Conservation (phyloP, 2,797 vertebrate species). For the Sebastiscus albofasciatus region DNA sequence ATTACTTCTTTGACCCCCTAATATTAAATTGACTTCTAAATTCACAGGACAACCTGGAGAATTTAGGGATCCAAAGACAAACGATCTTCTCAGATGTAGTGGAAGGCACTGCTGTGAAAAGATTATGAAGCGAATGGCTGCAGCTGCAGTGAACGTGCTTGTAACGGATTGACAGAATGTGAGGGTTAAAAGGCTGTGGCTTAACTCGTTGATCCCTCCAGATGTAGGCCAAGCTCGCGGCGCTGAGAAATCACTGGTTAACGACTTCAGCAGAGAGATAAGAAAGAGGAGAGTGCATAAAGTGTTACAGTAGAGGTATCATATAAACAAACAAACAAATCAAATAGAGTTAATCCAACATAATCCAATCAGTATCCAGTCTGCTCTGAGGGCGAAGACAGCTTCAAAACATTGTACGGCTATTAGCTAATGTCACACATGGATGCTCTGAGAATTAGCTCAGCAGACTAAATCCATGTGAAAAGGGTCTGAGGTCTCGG, state of each 20-base stretch:
- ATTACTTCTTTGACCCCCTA: neutral
- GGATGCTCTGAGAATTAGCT: constrained; percentile 40
- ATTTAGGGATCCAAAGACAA: neutral
- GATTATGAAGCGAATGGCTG: constrained; percentile 20
- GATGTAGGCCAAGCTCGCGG: constrained; percentile 70
- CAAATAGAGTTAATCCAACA: constrained; percentile 56
- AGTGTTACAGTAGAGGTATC: constrained; percentile 17
- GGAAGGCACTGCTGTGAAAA: constrained; percentile 14
- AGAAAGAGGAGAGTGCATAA: neutral
- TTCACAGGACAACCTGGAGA: neutral
- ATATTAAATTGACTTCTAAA: constrained; percentile 3
- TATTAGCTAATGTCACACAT: constrained; percentile 44
- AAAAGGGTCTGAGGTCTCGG: constrained; percentile 49
- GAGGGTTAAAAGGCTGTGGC: constrained; percentile 74
- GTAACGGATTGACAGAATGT: constrained; percentile 73
- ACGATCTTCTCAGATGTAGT: neutral
- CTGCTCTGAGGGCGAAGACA: constrained; percentile 47
- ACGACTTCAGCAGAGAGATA: constrained; percentile 18
- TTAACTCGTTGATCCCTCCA: constrained; percentile 79
- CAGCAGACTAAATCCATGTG: constrained; percentile 37
- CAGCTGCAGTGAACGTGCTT: constrained; percentile 75
- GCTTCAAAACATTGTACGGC: constrained; percentile 30
- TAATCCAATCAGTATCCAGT: constrained; percentile 66
- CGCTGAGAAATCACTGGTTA: constrained; percentile 33
- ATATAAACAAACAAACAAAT: constrained; percentile 59